Percentiles rank a stretch among this genome's conserved stretches.
Evolutionary conservation across 2,888 invertebrate genomes (phyloP).

Genomic region (Drosophila hamatofila): DNA sequence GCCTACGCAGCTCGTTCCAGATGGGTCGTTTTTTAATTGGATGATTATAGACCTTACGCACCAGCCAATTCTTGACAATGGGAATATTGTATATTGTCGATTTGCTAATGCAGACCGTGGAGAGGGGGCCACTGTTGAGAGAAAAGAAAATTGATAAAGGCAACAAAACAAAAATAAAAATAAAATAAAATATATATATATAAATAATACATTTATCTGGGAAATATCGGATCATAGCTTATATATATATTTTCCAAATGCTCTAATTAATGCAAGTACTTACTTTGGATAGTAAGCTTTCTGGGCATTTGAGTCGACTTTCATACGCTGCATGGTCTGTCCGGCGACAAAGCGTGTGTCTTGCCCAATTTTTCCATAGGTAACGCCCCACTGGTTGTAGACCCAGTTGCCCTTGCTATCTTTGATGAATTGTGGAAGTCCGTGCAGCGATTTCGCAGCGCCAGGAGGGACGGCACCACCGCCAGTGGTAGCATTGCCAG

Average conservation of each 20-base stretch:
- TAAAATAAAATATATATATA: too few relatives aligned
- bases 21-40: constrained; percentile 7
- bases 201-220: too few relatives aligned
- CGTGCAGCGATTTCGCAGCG: background rate
- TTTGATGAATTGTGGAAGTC: background rate
- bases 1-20: constrained; percentile 10
- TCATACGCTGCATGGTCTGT: background rate
- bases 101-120: constrained; percentile 5
- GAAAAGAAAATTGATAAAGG: background rate
- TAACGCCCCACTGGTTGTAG: constrained; percentile 14
- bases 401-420: constrained; percentile 9
- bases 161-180: too few relatives aligned
- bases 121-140: background rate
- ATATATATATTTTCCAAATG: too few relatives aligned
- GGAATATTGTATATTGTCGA: constrained; percentile 14
- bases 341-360: constrained; percentile 1
- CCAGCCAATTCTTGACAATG: constrained; percentile 2
- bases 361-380: constrained; percentile 2
- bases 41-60: constrained; percentile 3
- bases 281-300: constrained; percentile 2
- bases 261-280: background rate
- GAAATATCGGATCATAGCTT: too few relatives aligned
- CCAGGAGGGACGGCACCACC: background rate
- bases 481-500: background rate
- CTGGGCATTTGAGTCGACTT: constrained; percentile 10